phyloP scores from a whole-genome alignment of 2,888 invertebrate species.

The Corbicula japonica region DNA sequence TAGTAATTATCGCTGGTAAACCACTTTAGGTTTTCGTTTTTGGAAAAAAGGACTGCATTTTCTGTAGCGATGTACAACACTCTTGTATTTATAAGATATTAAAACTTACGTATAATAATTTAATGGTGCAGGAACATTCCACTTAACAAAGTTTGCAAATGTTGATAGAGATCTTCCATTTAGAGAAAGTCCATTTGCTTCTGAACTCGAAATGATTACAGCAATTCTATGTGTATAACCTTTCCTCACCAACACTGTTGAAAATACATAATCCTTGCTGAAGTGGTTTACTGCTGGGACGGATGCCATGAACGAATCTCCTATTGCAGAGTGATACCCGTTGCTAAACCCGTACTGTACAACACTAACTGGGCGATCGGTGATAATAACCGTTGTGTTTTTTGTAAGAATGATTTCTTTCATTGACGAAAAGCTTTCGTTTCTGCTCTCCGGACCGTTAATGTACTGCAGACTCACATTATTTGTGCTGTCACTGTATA shows the following conservation, averaged over 20 bases:
- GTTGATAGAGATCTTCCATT: too few species aligned
- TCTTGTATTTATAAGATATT: too few species aligned
- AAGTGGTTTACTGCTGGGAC: not conserved
- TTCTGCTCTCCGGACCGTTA: not conserved
- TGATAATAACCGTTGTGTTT: not conserved
- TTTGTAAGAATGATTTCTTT: not conserved
- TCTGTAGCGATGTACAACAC: too few species aligned
- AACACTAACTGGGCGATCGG: not conserved
- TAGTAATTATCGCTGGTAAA: too few species aligned
- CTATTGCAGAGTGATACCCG: not conserved
- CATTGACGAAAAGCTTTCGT: not conserved
- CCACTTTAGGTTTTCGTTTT: too few species aligned
- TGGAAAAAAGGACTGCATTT: too few species aligned
- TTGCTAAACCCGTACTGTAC: not conserved
- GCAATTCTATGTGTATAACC: not conserved
- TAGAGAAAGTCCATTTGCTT: too few species aligned
- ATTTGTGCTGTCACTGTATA: not conserved
- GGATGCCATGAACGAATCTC: not conserved
- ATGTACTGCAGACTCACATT: not conserved
- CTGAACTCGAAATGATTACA: not conserved
- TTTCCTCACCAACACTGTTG: not conserved
- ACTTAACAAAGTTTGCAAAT: too few species aligned
- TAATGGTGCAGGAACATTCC: too few species aligned
- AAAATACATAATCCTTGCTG: not conserved
- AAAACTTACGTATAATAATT: too few species aligned